Percentiles rank a stretch among this genome's conserved stretches.
These are phyloP conservation scores for Drosophila melanosoma DNA, from an alignment of 2,888 invertebrate genomes.

Conservation along the genomic window DNA sequence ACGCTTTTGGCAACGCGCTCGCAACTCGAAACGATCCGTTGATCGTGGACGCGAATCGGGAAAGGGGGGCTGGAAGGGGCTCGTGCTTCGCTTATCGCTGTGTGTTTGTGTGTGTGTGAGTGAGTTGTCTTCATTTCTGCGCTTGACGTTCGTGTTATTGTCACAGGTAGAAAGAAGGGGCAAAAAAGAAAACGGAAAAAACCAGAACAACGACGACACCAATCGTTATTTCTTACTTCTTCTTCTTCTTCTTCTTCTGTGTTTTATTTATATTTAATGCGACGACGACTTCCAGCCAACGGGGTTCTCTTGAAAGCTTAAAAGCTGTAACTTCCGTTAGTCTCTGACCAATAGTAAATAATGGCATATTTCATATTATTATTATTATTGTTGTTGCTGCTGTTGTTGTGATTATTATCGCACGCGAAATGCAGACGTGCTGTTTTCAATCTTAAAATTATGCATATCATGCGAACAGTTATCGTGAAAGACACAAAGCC, in stretches of 20 bases:
- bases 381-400: slow-evolving; percentile 21
- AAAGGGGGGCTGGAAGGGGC: slow-evolving; percentile 37
- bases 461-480: slow-evolving; percentile 44
- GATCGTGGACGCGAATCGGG: slow-evolving; percentile 37
- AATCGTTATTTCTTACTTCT: slow-evolving; percentile 22
- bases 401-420: slow-evolving; percentile 22
- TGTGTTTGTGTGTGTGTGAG: neutral
- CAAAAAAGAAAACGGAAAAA: slow-evolving; percentile 22
- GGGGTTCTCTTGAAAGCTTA: slow-evolving; percentile 30
- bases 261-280: slow-evolving; percentile 31
- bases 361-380: slow-evolving; percentile 40
- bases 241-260: slow-evolving; percentile 13
- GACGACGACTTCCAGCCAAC: slow-evolving; percentile 19
- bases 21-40: slow-evolving; percentile 55
- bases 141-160: slow-evolving; percentile 41
- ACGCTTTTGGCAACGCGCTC: slow-evolving; percentile 61
- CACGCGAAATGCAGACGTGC: slow-evolving; percentile 49
- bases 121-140: slow-evolving; percentile 55
- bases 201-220: slow-evolving; percentile 47
- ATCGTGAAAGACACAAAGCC: slow-evolving; percentile 26
- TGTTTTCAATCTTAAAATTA: slow-evolving; percentile 22
- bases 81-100: slow-evolving; percentile 19
- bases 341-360: slow-evolving; percentile 47
- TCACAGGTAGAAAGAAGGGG: slow-evolving; percentile 43
- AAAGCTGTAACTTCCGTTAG: slow-evolving; percentile 70